Evolutionary conservation across 1,140 invertebrate species (phyloP).

Genomic region (Drosophila nannoptera): DNA sequence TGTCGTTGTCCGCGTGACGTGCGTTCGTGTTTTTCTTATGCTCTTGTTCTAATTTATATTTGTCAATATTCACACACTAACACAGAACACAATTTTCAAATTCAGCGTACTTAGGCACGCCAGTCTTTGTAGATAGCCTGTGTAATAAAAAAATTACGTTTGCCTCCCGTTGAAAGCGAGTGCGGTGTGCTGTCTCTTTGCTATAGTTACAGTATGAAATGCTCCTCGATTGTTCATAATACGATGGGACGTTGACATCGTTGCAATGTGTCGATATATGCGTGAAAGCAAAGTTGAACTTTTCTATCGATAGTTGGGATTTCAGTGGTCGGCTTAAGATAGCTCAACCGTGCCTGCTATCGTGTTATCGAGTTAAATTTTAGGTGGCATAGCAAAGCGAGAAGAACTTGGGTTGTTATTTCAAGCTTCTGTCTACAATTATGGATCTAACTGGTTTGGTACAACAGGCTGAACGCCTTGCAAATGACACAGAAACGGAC

Average conservation of each 20-base stretch:
- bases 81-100: conserved; percentile 48
- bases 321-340: neutral
- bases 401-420: neutral
- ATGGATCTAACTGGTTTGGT: conserved; percentile 91
- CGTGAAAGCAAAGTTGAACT: neutral
- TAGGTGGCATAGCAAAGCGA: too few relatives aligned
- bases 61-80: conserved; percentile 51
- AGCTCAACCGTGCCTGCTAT: neutral
- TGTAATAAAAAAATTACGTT: conserved; percentile 34
- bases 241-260: conserved; percentile 17
- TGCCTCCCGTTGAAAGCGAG: conserved; percentile 36
- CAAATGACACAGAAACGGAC: conserved; percentile 91
- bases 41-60: conserved; percentile 67
- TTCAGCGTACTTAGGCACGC: conserved; percentile 41
- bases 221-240: conserved; percentile 14
- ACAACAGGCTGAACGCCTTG: conserved; percentile 93
- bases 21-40: conserved; percentile 54
- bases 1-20: conserved; percentile 59
- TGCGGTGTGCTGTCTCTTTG: conserved; percentile 39
- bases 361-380: neutral
- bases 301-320: conserved; percentile 8
- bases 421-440: neutral
- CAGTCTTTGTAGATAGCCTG: conserved; percentile 20
- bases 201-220: conserved; percentile 34
- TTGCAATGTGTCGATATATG: conserved; percentile 4